Conservation (phyloP, 2,888 invertebrate species). For the Uloborus plumipes region DNA sequence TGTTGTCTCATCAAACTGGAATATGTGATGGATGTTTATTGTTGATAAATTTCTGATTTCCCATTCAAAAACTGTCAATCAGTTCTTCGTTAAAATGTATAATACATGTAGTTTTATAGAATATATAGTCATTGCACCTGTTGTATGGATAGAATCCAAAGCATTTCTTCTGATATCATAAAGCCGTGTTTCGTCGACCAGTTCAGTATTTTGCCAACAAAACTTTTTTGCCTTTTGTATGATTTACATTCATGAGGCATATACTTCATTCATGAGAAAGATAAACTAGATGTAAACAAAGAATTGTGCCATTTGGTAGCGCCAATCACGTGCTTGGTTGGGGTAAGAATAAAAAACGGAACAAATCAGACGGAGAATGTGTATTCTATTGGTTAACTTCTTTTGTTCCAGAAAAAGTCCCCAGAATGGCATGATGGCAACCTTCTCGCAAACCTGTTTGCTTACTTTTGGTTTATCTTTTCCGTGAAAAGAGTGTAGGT, state of each 20-base stretch:
- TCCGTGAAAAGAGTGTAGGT: too few species aligned
- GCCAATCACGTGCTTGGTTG: too few species aligned
- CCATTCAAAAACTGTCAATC: slow-evolving; percentile 18
- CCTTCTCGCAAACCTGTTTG: too few species aligned
- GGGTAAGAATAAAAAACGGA: too few species aligned
- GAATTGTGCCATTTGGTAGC: too few species aligned
- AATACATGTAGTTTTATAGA: slow-evolving; percentile 21
- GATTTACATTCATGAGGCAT: background rate
- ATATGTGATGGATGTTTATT: slow-evolving; percentile 36
- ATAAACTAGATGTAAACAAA: too few species aligned
- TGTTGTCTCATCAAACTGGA: slow-evolving; percentile 27
- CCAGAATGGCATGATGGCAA: too few species aligned
- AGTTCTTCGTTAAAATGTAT: slow-evolving; percentile 12
- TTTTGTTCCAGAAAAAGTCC: too few species aligned
- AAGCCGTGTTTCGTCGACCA: background rate
- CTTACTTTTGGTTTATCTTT: too few species aligned
- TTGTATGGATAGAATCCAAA: slow-evolving; percentile 35
- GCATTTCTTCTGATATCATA: background rate
- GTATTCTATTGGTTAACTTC: too few species aligned
- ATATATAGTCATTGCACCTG: slow-evolving; percentile 18
- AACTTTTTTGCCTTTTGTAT: background rate
- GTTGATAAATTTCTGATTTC: slow-evolving; percentile 30
- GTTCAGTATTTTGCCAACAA: background rate
- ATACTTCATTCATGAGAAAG: too few species aligned
- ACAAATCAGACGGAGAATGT: too few species aligned